Evolutionary conservation across 2,113 vertebrate species (phyloP), one percentile per base, ranked within the genome.

Genomic region (Ailurus styani): DNA sequence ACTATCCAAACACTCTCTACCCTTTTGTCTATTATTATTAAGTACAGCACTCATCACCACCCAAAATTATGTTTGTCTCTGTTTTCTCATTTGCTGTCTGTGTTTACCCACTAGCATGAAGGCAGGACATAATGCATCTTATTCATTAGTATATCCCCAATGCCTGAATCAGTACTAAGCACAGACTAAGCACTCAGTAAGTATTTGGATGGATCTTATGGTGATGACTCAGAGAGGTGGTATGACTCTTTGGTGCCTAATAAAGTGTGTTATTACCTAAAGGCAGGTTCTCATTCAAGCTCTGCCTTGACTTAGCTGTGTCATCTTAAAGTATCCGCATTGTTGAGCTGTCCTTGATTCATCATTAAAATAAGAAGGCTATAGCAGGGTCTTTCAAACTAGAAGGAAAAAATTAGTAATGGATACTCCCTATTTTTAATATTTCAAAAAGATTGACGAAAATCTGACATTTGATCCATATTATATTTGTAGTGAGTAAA

Each of bases 371-470:
- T 68, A 25, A 95, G 34, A 45, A 95, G 18, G 21, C 27, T 82
- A 85, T 91, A 86, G 18, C 20, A 70, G 27, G 6, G 70, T 83
- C 31, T 96, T 95, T 92, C 37, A 95, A 95, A 83, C 18, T 90
- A 73, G 62, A 96, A 81, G 37, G 50, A 94, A 81, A 31, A 85
- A 87, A 86, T 66, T 70, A 91, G 79, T 54, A 90, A 87, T 64
- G 7, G 5, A 55, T 95, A 70, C 17, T 21, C 31, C 66, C 23
- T 94, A 68, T 94, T 92, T 95, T 97, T 94, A 95, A 64, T 95
- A 91, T 97, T 95, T 88, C 25, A 77, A 86, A 90, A 91, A 62
- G 0, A 8, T 4, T 90, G 23, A 73, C 79, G 15, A 57, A 94
- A 96, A 75, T 54, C 40, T 96, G 84, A 75, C 47, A 84, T 87